These are phyloP conservation scores for Eurytoma adleriae DNA, from an alignment of 2,888 invertebrate species.

Conservation along the genomic window DNA sequence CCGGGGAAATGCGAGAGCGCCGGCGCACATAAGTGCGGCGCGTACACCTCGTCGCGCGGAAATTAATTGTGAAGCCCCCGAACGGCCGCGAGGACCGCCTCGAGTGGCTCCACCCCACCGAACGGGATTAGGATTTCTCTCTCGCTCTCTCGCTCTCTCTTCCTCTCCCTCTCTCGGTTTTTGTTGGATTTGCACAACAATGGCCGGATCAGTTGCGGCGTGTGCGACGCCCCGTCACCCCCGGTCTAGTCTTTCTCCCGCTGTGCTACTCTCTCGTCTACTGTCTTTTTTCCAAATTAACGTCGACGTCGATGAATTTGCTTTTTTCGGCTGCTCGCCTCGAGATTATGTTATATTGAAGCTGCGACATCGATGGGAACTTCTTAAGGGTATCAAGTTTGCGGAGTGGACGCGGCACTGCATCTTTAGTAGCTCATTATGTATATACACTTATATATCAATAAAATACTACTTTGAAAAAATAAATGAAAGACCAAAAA, in stretches of 20 bases:
- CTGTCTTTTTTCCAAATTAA: slow-evolving; percentile 24
- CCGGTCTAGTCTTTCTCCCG: background rate
- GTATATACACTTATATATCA: too few relatives aligned
- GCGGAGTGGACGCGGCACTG: too few relatives aligned
- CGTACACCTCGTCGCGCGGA: slow-evolving; percentile 27
- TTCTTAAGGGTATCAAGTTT: too few relatives aligned
- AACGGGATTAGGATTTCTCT: too few relatives aligned
- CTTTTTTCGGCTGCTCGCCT: background rate
- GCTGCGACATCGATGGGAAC: too few relatives aligned
- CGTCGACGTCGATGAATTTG: slow-evolving; percentile 20
- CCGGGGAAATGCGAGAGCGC: slow-evolving; percentile 17
- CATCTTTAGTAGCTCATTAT: too few relatives aligned
- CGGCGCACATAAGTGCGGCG: slow-evolving; percentile 40
- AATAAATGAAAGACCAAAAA: too few relatives aligned
- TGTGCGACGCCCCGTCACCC: slow-evolving; percentile 63
- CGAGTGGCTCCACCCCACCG: too few relatives aligned
- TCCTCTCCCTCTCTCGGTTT: slow-evolving; percentile 64
- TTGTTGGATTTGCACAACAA: slow-evolving; percentile 76
- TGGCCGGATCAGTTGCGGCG: slow-evolving; percentile 72
- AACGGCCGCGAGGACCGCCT: slow-evolving; percentile 7
- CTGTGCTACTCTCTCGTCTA: background rate
- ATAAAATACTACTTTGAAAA: too few relatives aligned
- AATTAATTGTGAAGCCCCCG: slow-evolving; percentile 49
- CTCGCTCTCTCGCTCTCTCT: background rate
- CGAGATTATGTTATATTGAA: too few relatives aligned